A percentile compares a stretch with the other conserved stretches of the same genome.
Evolutionary conservation across 1,140 invertebrate genomes (phyloP).

Genomic region (Pantala flavescens): DNA sequence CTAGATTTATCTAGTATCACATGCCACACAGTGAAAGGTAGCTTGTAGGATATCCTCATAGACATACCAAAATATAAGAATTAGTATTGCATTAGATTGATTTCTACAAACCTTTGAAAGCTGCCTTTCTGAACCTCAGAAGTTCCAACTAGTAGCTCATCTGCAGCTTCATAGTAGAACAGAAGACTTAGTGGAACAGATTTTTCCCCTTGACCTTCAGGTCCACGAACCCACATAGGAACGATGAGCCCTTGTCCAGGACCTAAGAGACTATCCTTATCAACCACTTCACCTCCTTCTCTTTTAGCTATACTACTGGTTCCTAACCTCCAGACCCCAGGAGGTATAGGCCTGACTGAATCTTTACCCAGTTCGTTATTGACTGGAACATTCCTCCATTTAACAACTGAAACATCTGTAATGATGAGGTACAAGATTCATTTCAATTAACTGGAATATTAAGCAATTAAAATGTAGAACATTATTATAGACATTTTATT

Average conservation of each 20-base stretch:
- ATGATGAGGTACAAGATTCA: neutral
- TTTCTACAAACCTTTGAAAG: neutral
- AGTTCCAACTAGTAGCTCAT: neutral
- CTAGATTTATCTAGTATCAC: no score
- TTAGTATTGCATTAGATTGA: no score
- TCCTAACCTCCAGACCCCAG: neutral
- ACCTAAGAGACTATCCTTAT: neutral
- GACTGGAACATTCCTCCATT: neutral
- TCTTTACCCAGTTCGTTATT: neutral
- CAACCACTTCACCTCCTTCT: neutral
- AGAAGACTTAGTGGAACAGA: neutral
- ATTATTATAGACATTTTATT: no score
- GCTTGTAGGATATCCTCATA: no score
- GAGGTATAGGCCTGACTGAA: neutral
- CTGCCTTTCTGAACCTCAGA: neutral
- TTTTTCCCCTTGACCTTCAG: neutral
- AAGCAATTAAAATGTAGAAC: no score
- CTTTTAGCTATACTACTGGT: neutral
- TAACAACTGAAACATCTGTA: neutral
- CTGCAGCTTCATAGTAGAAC: constrained; percentile 1
- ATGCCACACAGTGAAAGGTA: no score
- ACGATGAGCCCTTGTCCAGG: neutral
- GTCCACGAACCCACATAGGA: constrained; percentile 1
- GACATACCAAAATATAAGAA: no score
- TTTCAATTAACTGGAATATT: no score